A percentile compares a stretch with the other conserved stretches of the same genome.
phyloP scores from a whole-genome alignment of 1,140 invertebrate genomes.

The Drosophila bocki region DNA sequence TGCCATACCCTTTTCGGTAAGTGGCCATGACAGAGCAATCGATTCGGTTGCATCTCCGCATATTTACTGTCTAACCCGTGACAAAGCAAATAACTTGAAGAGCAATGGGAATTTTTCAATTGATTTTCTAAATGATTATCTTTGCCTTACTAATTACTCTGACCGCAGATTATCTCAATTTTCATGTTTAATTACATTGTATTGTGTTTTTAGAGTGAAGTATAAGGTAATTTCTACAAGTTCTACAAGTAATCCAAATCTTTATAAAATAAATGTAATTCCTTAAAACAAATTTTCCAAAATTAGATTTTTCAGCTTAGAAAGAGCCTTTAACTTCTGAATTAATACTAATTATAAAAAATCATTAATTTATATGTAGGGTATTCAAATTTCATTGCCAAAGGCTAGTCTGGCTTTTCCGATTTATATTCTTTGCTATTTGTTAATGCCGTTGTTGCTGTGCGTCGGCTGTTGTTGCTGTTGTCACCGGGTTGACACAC shows the following conservation, averaged over 20 bases:
- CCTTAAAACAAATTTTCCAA: not conserved
- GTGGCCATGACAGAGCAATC: conserved; percentile 34
- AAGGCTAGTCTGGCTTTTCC: not conserved
- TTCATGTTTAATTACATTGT: conserved; percentile 12
- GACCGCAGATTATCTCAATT: conserved; percentile 11
- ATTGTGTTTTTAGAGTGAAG: not conserved
- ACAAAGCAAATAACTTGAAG: conserved; percentile 30
- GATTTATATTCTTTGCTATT: conserved; percentile 43
- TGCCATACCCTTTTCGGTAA: conserved; percentile 37
- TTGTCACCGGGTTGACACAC: conserved; percentile 56
- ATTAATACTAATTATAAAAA: no score
- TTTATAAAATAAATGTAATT: not conserved
- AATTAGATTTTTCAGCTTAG: not conserved
- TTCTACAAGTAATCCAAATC: not conserved
- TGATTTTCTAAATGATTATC: conserved; percentile 6
- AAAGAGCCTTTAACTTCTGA: not conserved
- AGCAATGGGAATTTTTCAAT: not conserved
- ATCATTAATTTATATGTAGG: not conserved
- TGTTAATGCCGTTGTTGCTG: conserved; percentile 47
- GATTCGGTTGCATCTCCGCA: conserved; percentile 27
- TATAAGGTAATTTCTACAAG: no score
- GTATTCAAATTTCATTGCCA: not conserved
- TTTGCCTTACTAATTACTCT: not conserved
- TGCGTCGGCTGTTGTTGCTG: conserved; percentile 18
- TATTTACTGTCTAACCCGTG: conserved; percentile 10